Base-by-base conservation (phyloP, 1,140 invertebrate genomes). In the Pogonomyrmex californicus region DNA sequence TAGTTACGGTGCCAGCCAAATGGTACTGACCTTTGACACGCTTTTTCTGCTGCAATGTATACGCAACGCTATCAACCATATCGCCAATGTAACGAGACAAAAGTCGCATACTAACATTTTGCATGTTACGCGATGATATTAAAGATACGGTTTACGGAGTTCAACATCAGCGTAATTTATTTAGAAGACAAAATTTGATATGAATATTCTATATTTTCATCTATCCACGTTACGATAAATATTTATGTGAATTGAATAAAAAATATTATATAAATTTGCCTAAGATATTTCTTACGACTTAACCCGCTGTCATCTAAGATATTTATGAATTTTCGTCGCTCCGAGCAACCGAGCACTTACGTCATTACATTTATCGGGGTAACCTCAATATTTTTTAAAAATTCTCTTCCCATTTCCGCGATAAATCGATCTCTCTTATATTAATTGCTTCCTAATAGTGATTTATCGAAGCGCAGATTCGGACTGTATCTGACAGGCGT, bases 271-370 rank as follows among this genome's bases (percentile, higher is more conserved):
- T 0, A 23, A 44, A 49, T 63, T 78, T 63, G 10, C 4, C 10
- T 9, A 4, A 70, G 12, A 81, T 70, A 56, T 68, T 66, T 14
- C 51, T 1, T 10, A 47, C 6, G 44, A 14, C 23, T 66, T 79
- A 41, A 47, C 10, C 17, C 41, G 30, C 10, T 44, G 23, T 49
- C 23, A 4, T 56, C 30, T 73, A 62, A 78, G 33, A 79, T 70
- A 82, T 86, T 86, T 82, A 81, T 86, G 56, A 82, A 62, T 86
- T 62, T 86, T 82, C 76, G 51, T 81, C 49, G 62, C 63, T 44
- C 70, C n/a, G n/a, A 33, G 54, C 65, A 44, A 86, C 36, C 77
- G 44, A 30, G 56, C 51, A 54, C 71, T 85, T 83, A 63, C 82
- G 79, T 87, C 54, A 87, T 62, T 76, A 62, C 44, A 76, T 76